phyloP scores from a whole-genome alignment of 2,888 invertebrate genomes.

The Apoda limacodes region DNA sequence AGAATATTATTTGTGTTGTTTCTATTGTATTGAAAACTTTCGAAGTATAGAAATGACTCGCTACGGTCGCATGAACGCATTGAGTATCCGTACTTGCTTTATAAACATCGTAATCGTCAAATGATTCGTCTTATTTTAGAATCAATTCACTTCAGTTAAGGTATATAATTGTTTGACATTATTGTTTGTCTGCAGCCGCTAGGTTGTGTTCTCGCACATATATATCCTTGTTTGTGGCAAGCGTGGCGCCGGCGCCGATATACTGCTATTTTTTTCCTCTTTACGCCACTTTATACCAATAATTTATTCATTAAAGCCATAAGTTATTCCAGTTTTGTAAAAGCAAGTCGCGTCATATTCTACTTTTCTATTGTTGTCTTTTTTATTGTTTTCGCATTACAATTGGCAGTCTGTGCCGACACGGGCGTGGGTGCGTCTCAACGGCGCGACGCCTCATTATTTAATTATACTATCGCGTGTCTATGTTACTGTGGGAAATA shows the following conservation, averaged over 20 bases:
- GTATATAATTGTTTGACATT: constrained; percentile 27
- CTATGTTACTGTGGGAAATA: constrained; percentile 27
- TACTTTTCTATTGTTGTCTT: constrained; percentile 2
- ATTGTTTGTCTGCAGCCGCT: too few species aligned
- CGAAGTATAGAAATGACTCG: constrained; percentile 61
- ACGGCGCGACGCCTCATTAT: constrained; percentile 26
- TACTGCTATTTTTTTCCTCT: constrained; percentile 58
- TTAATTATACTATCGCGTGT: constrained; percentile 42
- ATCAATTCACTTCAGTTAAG: constrained; percentile 24
- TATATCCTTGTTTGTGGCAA: constrained; percentile 45
- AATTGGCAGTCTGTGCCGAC: constrained; percentile 9
- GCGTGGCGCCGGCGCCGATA: constrained; percentile 62
- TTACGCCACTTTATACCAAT: constrained; percentile 46
- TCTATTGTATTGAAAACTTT: constrained; percentile 35
- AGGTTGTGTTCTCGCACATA: too few species aligned
- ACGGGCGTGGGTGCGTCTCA: constrained; percentile 27
- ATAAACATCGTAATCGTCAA: constrained; percentile 40
- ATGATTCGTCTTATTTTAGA: too few species aligned
- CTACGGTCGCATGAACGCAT: constrained; percentile 67
- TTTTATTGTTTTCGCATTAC: constrained; percentile 15
- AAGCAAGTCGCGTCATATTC: neutral
- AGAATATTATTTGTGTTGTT: constrained; percentile 44
- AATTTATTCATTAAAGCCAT: constrained; percentile 63
- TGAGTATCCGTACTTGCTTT: constrained; percentile 33
- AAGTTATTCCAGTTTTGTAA: constrained; percentile 52